These are phyloP conservation scores for Fopius arisanus DNA, from an alignment of 1,140 invertebrate genomes.

Conservation along the genomic window DNA sequence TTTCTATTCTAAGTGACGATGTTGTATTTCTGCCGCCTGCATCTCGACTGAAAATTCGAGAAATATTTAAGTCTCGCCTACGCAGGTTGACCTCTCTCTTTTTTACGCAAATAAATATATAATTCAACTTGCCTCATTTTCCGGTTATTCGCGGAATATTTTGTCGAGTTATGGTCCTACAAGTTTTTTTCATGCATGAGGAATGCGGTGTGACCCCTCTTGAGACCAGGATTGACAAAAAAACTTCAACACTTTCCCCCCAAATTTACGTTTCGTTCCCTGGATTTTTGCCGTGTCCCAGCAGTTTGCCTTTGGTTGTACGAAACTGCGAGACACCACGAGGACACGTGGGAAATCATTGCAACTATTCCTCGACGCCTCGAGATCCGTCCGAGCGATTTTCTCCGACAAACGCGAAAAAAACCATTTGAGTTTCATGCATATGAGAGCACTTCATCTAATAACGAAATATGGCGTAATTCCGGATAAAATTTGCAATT, in stretches of 20 bases:
- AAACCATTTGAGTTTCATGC: not conserved
- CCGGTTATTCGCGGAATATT: too few species aligned
- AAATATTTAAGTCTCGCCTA: not conserved
- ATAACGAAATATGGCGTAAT: not conserved
- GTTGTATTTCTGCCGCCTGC: not conserved
- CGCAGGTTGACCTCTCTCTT: not conserved
- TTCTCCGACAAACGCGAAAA: not conserved
- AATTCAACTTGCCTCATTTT: not conserved
- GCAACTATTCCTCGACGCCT: not conserved
- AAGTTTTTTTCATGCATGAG: not conserved
- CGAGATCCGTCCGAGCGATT: not conserved
- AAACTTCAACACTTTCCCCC: not conserved
- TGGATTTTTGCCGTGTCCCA: not conserved
- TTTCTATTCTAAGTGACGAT: not conserved
- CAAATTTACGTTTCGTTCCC: not conserved
- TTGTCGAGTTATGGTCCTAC: too few species aligned
- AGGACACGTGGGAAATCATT: conserved; percentile 16
- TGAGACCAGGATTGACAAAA: too few species aligned
- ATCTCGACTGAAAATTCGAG: not conserved
- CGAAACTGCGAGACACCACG: not conserved
- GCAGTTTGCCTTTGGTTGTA: not conserved
- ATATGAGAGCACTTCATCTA: not conserved
- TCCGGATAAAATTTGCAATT: not conserved
- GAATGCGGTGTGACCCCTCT: too few species aligned
- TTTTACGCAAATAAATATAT: not conserved